phyloP scores from a whole-genome alignment of 1,140 invertebrate species.

The Drosophila novamexicana region DNA sequence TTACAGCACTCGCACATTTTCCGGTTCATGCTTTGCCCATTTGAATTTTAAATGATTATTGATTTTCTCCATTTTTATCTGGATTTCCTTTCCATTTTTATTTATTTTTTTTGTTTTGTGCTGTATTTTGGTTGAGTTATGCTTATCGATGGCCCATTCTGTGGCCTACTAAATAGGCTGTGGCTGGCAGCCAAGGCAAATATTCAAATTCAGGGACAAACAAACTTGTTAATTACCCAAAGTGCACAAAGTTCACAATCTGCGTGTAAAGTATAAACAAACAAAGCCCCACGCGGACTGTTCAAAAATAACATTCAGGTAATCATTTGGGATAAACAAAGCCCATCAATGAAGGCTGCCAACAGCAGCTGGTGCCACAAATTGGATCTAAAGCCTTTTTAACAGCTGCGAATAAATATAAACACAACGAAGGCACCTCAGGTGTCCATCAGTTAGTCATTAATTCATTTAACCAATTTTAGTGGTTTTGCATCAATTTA shows the following conservation, averaged over 20 bases:
- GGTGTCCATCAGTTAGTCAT: background rate
- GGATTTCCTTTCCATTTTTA: constrained; percentile 6
- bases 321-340: constrained; percentile 17
- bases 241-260: constrained; percentile 32
- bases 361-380: constrained; percentile 1
- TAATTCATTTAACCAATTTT: background rate
- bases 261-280: constrained; percentile 22
- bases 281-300: background rate
- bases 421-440: background rate
- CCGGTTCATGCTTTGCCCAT: constrained; percentile 78
- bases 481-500: constrained; percentile 3
- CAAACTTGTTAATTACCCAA: constrained; percentile 40
- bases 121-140: constrained; percentile 9
- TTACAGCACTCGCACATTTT: constrained; percentile 64
- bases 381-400: background rate
- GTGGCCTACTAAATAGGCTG: constrained; percentile 33
- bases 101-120: constrained; percentile 5
- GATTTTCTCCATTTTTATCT: constrained; percentile 54
- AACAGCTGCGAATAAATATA: background rate
- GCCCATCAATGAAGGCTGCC: constrained; percentile 1
- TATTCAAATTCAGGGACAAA: constrained; percentile 46
- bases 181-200: background rate
- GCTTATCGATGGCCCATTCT: constrained; percentile 36
- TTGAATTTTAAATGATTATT: constrained; percentile 81
- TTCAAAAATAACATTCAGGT: constrained; percentile 16